Base-by-base conservation (phyloP, 2,797 vertebrate genomes). In the Rhabdomys pumilio region DNA sequence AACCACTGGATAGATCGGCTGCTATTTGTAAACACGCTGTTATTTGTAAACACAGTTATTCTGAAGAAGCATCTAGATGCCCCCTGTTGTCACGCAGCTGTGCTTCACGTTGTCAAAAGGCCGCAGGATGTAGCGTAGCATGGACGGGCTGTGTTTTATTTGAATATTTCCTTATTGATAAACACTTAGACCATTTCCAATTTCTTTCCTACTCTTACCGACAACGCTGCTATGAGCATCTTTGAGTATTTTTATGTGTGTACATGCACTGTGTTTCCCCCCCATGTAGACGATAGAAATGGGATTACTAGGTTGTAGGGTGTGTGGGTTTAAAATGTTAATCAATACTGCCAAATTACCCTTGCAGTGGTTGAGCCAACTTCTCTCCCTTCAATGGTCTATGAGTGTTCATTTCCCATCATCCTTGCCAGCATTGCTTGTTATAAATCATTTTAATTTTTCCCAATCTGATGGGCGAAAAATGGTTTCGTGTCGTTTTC, bases 361-460 rank as follows among this genome's bases (percentile, higher is more conserved):
- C 95, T 94, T 91, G 77, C 31, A 44, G 55, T 44, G n/a, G 34
- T 61, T 61, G 90, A 65, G 89, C 93, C 95, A 96, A 3, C 31
- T 89, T 29, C 24, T 26, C 15, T 84, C 90, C 93, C 15, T 53
- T 82, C 38, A n/a, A 3, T 57, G 53, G 94, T 55, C 87, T 57
- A 0, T 41, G 92, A 90, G 44, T 61, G 75, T 50, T 96, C 81
- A 47, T 94, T 96, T 92, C 77, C 88, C 87, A 61, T 61, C 82
- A 59, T 91, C 92, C 69, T 91, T 94, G 92, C 95, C 96, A 97
- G 86, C 69, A 84, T 59, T 77, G 89, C 85, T 89, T 93, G 79
- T 96, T 94, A 96, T 95, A 92, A 90, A 65, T 97, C 93, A 95
- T 94, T 96, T 96, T 80, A 90, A 95, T 93, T 96, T 96, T 94